These are phyloP conservation scores for Cydia splendana DNA, from an alignment of 1,140 invertebrate species.

Conservation along the genomic window DNA sequence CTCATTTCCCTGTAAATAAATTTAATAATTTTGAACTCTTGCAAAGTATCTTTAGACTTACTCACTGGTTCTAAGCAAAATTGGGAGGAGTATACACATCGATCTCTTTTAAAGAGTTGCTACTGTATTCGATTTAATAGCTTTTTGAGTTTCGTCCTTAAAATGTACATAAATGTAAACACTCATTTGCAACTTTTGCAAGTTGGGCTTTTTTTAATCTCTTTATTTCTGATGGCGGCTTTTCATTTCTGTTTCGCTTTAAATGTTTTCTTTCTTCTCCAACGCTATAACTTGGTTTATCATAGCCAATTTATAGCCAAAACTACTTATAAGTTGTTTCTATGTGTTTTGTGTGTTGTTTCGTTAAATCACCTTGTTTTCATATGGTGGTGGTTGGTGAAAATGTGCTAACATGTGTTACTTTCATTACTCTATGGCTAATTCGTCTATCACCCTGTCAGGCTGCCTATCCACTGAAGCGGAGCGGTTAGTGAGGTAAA, in stretches of 20 bases:
- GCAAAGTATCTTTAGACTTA: no score
- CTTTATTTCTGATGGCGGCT: slow-evolving; percentile 43
- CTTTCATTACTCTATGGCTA: slow-evolving; percentile 78
- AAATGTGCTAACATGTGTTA: slow-evolving; percentile 77
- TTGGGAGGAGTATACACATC: no score
- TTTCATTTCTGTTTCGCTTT: slow-evolving; percentile 40
- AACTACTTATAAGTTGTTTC: slow-evolving; percentile 35
- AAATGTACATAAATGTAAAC: slow-evolving; percentile 27
- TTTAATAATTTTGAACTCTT: no score
- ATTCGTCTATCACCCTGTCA: slow-evolving; percentile 59
- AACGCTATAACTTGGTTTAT: slow-evolving; percentile 1
- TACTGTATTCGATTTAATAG: no score
- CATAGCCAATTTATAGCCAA: slow-evolving; percentile 20
- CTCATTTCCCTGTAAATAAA: no score
- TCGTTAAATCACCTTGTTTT: slow-evolving; percentile 43
- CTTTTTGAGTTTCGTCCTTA: slow-evolving; percentile 11
- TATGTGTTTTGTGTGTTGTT: slow-evolving; percentile 48
- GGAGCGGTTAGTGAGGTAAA: slow-evolving; percentile 9
- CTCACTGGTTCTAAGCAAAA: no score
- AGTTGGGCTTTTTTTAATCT: slow-evolving; percentile 7
- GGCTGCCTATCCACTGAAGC: no score
- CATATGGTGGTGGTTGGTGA: slow-evolving; percentile 78
- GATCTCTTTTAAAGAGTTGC: no score
- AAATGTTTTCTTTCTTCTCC: slow-evolving; percentile 18
- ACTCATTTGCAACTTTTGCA: neutral